phyloP scores from a whole-genome alignment of 2,797 vertebrate genomes.

The Gobio occitaniae region DNA sequence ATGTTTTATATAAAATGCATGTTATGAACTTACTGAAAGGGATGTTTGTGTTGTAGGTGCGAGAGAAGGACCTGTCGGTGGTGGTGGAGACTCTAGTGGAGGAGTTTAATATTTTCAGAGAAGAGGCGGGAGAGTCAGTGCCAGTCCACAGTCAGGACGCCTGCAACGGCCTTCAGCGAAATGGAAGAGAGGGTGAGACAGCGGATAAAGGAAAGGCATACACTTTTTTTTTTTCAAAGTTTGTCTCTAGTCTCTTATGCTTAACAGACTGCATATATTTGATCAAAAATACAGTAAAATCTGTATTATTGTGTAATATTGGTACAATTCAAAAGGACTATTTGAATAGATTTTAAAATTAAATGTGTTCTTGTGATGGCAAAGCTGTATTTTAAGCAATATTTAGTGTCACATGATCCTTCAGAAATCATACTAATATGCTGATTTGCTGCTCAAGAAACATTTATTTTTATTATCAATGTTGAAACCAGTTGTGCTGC shows the following conservation, averaged over 20 bases:
- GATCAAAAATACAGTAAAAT: neutral
- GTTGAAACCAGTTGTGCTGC: neutral
- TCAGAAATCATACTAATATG: neutral
- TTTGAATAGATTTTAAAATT: neutral
- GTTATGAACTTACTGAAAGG: neutral
- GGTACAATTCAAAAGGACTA: neutral
- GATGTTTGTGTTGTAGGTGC: slow-evolving; percentile 78
- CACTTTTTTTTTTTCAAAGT: neutral
- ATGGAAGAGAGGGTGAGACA: slow-evolving; percentile 80
- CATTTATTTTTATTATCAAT: neutral
- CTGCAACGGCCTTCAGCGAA: slow-evolving; percentile 84
- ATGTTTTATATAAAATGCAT: neutral
- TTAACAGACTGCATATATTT: neutral
- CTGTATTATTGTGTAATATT: neutral
- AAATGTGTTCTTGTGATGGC: neutral
- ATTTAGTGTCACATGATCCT: neutral
- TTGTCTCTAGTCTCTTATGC: neutral
- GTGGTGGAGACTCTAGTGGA: slow-evolving; percentile 89
- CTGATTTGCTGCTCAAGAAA: neutral
- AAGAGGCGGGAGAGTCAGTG: slow-evolving; percentile 87
- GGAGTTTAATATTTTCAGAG: slow-evolving; percentile 92
- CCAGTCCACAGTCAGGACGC: slow-evolving; percentile 78
- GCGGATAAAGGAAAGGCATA: neutral
- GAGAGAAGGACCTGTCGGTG: slow-evolving; percentile 90
- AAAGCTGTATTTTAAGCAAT: too few species aligned